Conservation (phyloP, 2,888 invertebrate species). For the Chouioia cunea region DNA sequence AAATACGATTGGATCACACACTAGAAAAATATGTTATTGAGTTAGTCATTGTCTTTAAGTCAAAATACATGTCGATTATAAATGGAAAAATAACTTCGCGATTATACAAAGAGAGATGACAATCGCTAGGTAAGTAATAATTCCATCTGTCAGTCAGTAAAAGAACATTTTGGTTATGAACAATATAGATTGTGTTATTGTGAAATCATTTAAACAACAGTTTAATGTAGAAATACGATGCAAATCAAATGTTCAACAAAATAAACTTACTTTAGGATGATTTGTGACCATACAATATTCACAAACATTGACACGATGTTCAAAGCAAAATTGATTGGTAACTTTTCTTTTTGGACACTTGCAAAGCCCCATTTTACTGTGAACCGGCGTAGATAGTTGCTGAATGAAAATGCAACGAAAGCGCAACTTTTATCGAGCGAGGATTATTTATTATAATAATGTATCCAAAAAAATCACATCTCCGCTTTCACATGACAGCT, state of each 20-base stretch:
- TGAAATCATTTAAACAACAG: no score
- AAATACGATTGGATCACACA: constrained; percentile 98
- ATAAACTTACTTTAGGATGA: constrained; percentile 86
- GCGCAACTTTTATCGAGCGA: no score
- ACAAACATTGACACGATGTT: constrained; percentile 98
- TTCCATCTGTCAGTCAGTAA: no score
- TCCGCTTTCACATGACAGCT: constrained; percentile 33
- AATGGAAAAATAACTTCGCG: no score
- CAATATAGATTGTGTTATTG: no score
- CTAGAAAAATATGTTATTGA: constrained; percentile 72
- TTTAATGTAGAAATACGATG: no score
- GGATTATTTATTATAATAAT: not conserved
- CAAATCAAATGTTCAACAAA: no score
- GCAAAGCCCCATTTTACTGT: constrained; percentile 89
- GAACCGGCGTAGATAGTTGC: not conserved
- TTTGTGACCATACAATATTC: constrained; percentile 98
- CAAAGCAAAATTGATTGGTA: constrained; percentile 99
- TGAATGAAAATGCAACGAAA: no score
- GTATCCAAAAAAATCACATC: not conserved
- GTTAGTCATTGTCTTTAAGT: not conserved
- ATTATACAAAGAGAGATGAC: no score
- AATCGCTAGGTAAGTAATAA: no score
- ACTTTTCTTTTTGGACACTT: constrained; percentile 98
- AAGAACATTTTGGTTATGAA: no score
- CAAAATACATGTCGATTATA: constrained; percentile 43